phyloP scores from a whole-genome alignment of 1,140 invertebrate genomes.

The Aphelenchoides avenae region DNA sequence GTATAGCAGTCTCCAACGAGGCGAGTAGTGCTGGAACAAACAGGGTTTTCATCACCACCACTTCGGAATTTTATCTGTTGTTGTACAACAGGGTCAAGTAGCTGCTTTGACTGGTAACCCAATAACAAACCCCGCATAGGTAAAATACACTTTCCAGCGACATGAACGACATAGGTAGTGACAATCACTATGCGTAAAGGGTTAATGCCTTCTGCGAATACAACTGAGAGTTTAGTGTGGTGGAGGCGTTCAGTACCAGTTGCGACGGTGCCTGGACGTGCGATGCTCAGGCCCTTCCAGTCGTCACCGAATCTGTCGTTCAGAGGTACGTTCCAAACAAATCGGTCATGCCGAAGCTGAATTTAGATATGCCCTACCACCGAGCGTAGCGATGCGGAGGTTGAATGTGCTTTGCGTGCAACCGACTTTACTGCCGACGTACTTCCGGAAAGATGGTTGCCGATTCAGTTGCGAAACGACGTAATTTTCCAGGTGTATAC shows the following conservation, averaged over 20 bases:
- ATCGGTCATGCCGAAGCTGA: too few species aligned
- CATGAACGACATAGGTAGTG: neutral
- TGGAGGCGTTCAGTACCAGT: slow-evolving; percentile 38
- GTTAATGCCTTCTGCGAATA: too few species aligned
- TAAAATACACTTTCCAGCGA: neutral
- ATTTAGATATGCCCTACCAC: slow-evolving; percentile 3
- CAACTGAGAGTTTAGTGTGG: slow-evolving; percentile 54
- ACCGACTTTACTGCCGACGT: slow-evolving; percentile 14
- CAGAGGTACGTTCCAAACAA: slow-evolving; percentile 3
- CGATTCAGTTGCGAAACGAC: slow-evolving; percentile 22
- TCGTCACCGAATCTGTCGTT: slow-evolving; percentile 11
- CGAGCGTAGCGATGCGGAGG: slow-evolving; percentile 22
- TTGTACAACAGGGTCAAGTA: too few species aligned
- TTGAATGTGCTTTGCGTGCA: slow-evolving; percentile 31
- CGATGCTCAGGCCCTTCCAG: slow-evolving; percentile 30
- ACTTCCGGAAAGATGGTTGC: slow-evolving; percentile 15
- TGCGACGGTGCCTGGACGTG: slow-evolving; percentile 43
- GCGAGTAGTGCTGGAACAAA: slow-evolving; percentile 10
- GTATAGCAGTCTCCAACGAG: neutral
- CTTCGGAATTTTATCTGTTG: slow-evolving; percentile 2
- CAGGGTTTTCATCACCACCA: slow-evolving; percentile 2
- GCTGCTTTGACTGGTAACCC: neutral
- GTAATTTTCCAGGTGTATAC: slow-evolving; percentile 20
- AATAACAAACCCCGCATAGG: neutral
- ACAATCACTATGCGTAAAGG: slow-evolving; percentile 8